These are phyloP conservation scores for Cephus pulcher DNA, from an alignment of 2,888 invertebrate genomes.

Conservation along the genomic window DNA sequence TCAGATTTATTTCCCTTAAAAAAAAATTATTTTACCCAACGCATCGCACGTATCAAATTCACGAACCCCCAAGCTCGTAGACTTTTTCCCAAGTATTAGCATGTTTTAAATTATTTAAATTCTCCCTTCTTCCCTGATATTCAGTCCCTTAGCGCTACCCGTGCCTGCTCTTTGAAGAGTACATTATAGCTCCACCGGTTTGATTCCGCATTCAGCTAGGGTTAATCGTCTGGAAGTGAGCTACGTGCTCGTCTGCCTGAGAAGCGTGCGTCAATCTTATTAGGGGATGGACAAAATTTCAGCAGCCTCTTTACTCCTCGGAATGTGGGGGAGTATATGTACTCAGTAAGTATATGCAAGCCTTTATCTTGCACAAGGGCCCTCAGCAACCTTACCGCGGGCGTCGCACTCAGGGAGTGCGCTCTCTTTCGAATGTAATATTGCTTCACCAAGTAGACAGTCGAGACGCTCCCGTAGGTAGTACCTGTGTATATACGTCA, in stretches of 20 bases:
- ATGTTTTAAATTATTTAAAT: not conserved
- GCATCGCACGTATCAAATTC: not conserved
- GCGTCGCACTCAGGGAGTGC: slow-evolving; percentile 51
- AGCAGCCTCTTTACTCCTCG: slow-evolving; percentile 19
- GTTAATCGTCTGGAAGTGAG: not conserved
- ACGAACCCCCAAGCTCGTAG: not conserved
- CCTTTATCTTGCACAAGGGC: slow-evolving; percentile 55
- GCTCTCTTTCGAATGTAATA: slow-evolving; percentile 45
- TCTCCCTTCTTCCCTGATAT: slow-evolving; percentile 3
- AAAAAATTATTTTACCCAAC: not conserved
- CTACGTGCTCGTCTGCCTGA: not conserved
- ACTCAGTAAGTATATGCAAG: slow-evolving; percentile 58
- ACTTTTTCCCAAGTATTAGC: not conserved
- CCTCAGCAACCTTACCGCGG: slow-evolving; percentile 58
- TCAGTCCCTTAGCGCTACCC: not conserved
- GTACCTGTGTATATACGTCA: not conserved
- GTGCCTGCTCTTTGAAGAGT: not conserved
- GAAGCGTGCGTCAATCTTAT: slow-evolving; percentile 38
- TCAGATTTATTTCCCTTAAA: not conserved
- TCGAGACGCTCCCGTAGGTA: slow-evolving; percentile 22
- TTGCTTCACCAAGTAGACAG: slow-evolving; percentile 45
- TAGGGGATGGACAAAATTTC: slow-evolving; percentile 48
- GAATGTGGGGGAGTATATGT: slow-evolving; percentile 44
- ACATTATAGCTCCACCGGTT: not conserved
- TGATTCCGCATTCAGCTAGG: not conserved